These are phyloP conservation scores for Eristalinus sepulchralis DNA, from an alignment of 2,888 invertebrate genomes.

Conservation along the genomic window DNA sequence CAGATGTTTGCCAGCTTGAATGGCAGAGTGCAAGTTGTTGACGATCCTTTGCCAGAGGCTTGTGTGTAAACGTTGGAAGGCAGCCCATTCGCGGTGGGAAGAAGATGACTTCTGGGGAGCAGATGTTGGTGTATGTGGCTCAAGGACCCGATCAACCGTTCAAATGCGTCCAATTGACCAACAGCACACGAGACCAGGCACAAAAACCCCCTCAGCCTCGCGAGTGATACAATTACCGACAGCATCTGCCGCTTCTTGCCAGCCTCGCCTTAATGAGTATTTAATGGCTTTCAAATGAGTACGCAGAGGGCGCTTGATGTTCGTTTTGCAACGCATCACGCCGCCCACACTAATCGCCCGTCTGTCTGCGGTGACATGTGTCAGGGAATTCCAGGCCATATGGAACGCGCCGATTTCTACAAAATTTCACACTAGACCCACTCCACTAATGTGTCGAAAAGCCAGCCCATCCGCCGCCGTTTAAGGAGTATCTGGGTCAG, in stretches of 20 bases:
- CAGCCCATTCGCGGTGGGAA: background rate
- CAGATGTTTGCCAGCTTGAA: constrained; percentile 25
- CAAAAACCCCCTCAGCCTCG: background rate
- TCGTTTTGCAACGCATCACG: background rate
- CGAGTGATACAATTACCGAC: constrained; percentile 32
- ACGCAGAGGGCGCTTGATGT: background rate
- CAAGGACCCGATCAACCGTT: background rate
- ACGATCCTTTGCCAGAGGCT: constrained; percentile 65
- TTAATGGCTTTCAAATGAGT: constrained; percentile 54
- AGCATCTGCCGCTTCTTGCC: constrained; percentile 7
- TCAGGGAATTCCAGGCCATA: constrained; percentile 44
- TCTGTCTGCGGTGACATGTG: constrained; percentile 33
- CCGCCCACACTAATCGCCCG: constrained; percentile 44
- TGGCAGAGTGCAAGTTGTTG: constrained; percentile 53
- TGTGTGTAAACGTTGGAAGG: constrained; percentile 31
- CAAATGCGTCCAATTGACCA: background rate
- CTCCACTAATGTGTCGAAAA: constrained; percentile 66
- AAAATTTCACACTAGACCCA: constrained; percentile 49
- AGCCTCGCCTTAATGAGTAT: constrained; percentile 50
- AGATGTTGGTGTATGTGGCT: background rate
- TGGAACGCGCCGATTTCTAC: constrained; percentile 45
- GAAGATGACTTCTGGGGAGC: background rate
- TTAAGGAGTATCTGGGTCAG: constrained; percentile 50
- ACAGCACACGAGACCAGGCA: background rate
- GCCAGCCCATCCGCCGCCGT: background rate